Evolutionary conservation across 2,797 vertebrate genomes (phyloP), one percentile per base, ranked within the genome.

Genomic region (Caiman crocodilus): DNA sequence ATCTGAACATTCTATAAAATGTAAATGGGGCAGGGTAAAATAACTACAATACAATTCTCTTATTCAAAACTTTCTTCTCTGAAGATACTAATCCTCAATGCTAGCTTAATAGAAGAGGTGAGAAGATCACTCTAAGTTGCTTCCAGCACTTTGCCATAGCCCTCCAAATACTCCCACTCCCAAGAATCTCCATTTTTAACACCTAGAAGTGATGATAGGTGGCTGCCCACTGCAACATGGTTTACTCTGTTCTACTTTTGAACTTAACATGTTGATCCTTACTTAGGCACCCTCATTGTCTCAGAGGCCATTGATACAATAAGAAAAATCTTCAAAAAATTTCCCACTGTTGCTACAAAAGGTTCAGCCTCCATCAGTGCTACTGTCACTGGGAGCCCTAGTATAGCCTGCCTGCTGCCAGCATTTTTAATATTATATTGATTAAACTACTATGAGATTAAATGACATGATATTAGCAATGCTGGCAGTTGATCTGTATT

Each of bases 381-480:
- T 94, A 93, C 92, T 84, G 83, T 91, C 90, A 90, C 56, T 92
- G 92, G 91, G 92, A 95, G 60, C 25, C 88, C 90, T 94, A 82
- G 90, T 77, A 50, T 69, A 95, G 84, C 74, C 79, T 87, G 79
- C 32, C 75, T 90, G 92, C 84, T 95, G 95, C 93, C 93, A 96
- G 88, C 91, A 94, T 95, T 95, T 93, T 95, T 95, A 96, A 94
- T 92, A 79, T 71, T 94, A 14, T 96, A 96, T 94, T 93, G 96
- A 95, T 96, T 97, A 96, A 96, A 96, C 93, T 93, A 91, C 91
- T 94, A 93, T 88, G 92, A 95, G 91, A 96, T 93, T 91, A 96
- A 96, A 96, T 95, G 92, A 94, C 91, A 90, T 94, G 94, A 92
- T 94, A 94, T 97, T 94, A 95, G 95, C 93, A 91, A 76, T 93